Evolutionary conservation across 2,797 vertebrate species (phyloP).

Genomic region (Ceryle rudis): DNA sequence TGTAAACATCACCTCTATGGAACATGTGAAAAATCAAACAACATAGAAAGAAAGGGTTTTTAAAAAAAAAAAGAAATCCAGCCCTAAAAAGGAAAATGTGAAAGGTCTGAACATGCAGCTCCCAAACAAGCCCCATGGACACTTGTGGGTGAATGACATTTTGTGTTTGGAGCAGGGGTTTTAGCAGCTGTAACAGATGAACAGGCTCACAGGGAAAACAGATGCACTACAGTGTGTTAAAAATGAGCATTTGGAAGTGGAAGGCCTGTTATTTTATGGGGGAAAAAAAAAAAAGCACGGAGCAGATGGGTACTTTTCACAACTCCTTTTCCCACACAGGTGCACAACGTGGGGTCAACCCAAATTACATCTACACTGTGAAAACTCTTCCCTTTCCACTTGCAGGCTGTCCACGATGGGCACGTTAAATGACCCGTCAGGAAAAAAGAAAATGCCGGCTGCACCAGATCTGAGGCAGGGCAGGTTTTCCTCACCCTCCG

Average conservation of each 20-base stretch:
- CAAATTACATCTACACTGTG: neutral
- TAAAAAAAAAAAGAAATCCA: neutral
- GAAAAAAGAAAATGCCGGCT: neutral
- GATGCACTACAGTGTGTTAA: neutral
- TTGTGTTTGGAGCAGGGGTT: neutral
- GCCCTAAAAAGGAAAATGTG: neutral
- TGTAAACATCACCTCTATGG: constrained; percentile 10
- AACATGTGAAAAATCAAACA: constrained; percentile 29
- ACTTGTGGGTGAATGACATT: neutral
- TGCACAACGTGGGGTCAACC: neutral
- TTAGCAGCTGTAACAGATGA: constrained; percentile 27
- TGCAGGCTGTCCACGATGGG: neutral
- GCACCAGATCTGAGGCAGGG: neutral
- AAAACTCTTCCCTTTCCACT: constrained; percentile 15
- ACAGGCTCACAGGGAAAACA: neutral
- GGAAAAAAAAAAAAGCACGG: neutral
- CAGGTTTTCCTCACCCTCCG: neutral
- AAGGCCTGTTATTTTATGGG: neutral
- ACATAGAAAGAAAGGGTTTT: neutral
- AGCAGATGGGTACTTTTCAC: neutral
- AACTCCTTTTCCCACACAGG: neutral
- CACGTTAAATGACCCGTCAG: neutral
- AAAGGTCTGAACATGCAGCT: neutral
- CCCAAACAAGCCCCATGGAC: neutral
- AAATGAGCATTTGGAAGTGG: neutral